A percentile compares a stretch with the other conserved stretches of the same genome.
Evolutionary conservation across 1,140 invertebrate genomes (phyloP).

Genomic region (Lycorma delicatula): DNA sequence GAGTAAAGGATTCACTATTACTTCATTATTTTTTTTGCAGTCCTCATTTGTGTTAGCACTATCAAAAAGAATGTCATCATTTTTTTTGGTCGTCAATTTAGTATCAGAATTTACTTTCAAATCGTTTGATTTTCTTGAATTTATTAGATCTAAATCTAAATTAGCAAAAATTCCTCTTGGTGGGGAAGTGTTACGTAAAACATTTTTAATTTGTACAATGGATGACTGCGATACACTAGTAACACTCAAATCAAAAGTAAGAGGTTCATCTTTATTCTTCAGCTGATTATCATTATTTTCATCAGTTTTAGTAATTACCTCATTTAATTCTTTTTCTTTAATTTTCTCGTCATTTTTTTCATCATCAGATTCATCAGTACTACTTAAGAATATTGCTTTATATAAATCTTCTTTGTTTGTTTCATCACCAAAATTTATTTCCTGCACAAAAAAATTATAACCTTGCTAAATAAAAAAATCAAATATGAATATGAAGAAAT

Average conservation of each 20-base stretch:
- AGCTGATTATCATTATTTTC: no score
- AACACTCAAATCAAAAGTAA: no score
- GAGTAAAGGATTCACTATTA: neutral
- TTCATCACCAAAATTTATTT: conserved; percentile 33
- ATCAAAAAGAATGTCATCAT: neutral
- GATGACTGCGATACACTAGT: no score
- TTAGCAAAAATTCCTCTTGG: conserved; percentile 65
- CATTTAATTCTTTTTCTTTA: no score
- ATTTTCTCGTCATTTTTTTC: conserved; percentile 25
- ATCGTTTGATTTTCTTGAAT: conserved; percentile 1
- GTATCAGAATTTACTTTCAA: neutral
- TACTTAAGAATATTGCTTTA: conserved; percentile 56
- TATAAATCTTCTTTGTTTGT: conserved; percentile 54
- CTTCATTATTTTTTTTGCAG: neutral
- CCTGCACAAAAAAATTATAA: conserved; percentile 14
- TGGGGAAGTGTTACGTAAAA: conserved; percentile 53
- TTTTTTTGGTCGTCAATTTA: conserved; percentile 16
- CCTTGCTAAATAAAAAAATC: neutral
- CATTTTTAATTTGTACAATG: conserved; percentile 37
- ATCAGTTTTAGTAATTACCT: no score
- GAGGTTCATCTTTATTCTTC: no score
- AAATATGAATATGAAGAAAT: no score
- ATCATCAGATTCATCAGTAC: conserved; percentile 45
- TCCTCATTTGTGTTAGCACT: conserved; percentile 18
- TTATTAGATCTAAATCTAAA: conserved; percentile 48